phyloP scores from a whole-genome alignment of 2,888 invertebrate species.

The Pachymerium ferrugineum region DNA sequence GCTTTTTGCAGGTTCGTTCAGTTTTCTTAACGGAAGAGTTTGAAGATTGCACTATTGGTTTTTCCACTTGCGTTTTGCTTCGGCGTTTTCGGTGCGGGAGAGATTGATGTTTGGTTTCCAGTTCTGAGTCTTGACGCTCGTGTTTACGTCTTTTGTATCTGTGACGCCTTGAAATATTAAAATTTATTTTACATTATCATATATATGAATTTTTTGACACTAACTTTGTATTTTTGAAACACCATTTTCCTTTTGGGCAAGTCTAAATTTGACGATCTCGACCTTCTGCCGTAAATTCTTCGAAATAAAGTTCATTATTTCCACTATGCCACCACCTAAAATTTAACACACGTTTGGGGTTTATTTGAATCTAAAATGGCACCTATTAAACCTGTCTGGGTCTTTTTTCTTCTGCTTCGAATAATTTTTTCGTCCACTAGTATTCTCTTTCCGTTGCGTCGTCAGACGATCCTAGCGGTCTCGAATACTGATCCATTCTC shows the following conservation, averaged over 20 bases:
- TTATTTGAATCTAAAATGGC: no score
- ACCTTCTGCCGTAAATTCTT: conserved; percentile 42
- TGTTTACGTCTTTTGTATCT: not conserved
- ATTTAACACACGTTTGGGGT: conserved; percentile 32
- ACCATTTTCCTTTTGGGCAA: not conserved
- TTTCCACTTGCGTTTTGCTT: not conserved
- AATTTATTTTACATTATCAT: not conserved
- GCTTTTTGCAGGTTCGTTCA: no score
- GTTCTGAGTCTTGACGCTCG: no score
- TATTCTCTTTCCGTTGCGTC: not conserved
- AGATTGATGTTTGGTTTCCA: not conserved
- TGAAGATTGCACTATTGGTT: no score
- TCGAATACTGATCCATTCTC: conserved; percentile 34
- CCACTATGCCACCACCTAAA: conserved; percentile 87
- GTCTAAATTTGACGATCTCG: not conserved
- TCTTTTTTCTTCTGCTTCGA: conserved; percentile 84
- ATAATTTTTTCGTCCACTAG: conserved; percentile 79
- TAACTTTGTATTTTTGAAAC: no score
- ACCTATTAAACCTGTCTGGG: conserved; percentile 74
- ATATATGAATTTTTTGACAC: not conserved
- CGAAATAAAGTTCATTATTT: conserved; percentile 83
- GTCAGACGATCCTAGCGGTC: not conserved
- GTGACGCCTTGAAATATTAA: not conserved
- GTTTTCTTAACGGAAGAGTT: no score
- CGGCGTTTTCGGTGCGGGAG: not conserved